A percentile compares a stretch with the other conserved stretches of the same genome.
These are phyloP conservation scores for Schizothorax lantsangensis DNA, from an alignment of 2,797 vertebrate species.

Conservation along the genomic window DNA sequence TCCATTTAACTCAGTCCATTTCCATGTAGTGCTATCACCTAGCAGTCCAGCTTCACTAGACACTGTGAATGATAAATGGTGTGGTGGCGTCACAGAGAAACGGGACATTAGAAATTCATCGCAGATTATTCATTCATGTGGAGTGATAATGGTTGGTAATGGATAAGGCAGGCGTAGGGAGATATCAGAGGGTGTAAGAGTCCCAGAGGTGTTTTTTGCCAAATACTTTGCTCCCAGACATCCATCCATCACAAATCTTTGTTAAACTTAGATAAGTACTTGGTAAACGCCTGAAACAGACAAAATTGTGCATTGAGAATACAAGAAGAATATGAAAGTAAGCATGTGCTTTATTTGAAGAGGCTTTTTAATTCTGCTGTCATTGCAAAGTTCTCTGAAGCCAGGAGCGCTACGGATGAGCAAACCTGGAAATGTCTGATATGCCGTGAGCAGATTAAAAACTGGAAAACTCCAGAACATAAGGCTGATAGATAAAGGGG, in stretches of 20 bases:
- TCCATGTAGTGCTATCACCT: constrained; percentile 22
- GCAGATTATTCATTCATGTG: constrained; percentile 65
- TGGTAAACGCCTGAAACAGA: background rate
- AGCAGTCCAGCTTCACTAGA: constrained; percentile 53
- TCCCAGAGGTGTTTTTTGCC: constrained; percentile 30
- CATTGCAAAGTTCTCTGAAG: constrained; percentile 30
- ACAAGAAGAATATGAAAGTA: constrained; percentile 46
- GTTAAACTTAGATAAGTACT: constrained; percentile 41
- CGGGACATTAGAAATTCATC: constrained; percentile 68
- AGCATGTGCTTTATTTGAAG: constrained; percentile 33
- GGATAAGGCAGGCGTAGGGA: constrained; percentile 56
- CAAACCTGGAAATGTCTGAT: constrained; percentile 43
- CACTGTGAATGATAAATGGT: constrained; percentile 62
- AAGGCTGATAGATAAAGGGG: background rate
- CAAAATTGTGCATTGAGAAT: constrained; percentile 23
- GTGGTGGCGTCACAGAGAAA: constrained; percentile 57
- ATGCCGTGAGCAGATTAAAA: constrained; percentile 14
- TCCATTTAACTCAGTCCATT: constrained; percentile 18
- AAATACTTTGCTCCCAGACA: constrained; percentile 46
- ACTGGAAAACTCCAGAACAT: constrained; percentile 13
- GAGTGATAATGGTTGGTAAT: constrained; percentile 66
- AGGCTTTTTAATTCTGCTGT: constrained; percentile 35
- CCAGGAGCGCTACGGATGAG: constrained; percentile 12
- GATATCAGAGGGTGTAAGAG: constrained; percentile 44
- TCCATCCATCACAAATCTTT: constrained; percentile 52